Conservation (phyloP, 2,113 vertebrate species). For the Pteronura brasiliensis region DNA sequence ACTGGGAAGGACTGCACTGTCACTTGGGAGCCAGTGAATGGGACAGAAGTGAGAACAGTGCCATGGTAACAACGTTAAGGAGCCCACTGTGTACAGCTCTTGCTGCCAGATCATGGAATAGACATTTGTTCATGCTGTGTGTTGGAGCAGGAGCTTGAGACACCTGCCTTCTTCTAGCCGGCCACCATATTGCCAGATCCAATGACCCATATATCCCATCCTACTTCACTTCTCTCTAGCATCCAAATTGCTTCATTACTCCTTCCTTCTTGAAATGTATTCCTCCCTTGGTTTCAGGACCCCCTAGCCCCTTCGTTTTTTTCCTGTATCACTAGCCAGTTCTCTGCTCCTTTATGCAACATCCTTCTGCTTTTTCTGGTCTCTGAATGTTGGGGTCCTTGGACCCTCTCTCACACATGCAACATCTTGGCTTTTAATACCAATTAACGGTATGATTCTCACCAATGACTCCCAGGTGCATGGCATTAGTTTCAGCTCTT, state of each 20-base stretch:
- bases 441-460: neutral
- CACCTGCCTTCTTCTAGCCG: neutral
- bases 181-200: neutral
- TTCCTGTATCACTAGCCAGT: neutral
- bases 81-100: neutral
- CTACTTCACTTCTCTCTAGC: neutral
- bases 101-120: neutral
- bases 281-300: neutral
- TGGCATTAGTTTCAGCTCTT: neutral
- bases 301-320: neutral
- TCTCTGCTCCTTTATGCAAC: neutral
- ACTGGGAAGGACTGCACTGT: neutral
- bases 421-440: neutral
- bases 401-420: neutral
- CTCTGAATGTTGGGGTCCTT: neutral
- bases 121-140: neutral
- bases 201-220: too few species aligned
- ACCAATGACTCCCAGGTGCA: neutral
- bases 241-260: neutral
- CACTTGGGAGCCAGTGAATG: neutral
- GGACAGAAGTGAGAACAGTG: neutral
- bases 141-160: neutral
- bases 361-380: neutral
- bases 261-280: neutral
- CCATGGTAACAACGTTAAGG: neutral